phyloP scores from a whole-genome alignment of 2,113 vertebrate genomes.

The Harpagus bidentatus region DNA sequence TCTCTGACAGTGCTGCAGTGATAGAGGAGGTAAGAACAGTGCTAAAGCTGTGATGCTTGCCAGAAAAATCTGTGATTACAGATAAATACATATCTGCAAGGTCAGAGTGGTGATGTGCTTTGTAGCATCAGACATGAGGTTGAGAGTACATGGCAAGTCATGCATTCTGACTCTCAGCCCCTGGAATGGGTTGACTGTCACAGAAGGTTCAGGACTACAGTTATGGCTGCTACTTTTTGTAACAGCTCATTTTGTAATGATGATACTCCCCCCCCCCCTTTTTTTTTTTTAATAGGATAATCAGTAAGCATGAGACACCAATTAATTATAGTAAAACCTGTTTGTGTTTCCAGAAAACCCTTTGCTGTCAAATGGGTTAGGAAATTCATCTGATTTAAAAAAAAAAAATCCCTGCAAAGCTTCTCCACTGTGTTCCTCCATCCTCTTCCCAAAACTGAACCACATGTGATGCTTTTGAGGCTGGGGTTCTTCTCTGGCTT shows the following conservation, averaged over 20 bases:
- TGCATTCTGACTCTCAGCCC: neutral
- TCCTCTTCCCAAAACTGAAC: neutral
- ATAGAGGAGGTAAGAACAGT: neutral
- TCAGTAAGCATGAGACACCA: neutral
- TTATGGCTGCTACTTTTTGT: neutral
- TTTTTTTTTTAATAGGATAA: neutral
- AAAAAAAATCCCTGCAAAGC: neutral
- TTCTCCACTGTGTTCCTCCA: neutral
- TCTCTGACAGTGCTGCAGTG: neutral
- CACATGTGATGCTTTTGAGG: neutral
- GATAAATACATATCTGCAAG: neutral
- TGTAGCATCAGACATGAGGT: neutral
- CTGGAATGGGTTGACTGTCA: neutral
- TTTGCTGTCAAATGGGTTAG: neutral
- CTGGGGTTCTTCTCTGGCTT: neutral
- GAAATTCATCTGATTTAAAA: neutral
- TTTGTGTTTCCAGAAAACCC: neutral
- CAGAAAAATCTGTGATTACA: neutral
- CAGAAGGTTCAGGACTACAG: neutral
- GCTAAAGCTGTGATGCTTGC: neutral
- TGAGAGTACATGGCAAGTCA: neutral
- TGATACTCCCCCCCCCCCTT: neutral
- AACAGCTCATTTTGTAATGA: neutral
- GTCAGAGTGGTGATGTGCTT: neutral
- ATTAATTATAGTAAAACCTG: neutral